Conservation (phyloP, 2,797 vertebrate genomes). For the Nasua narica region DNA sequence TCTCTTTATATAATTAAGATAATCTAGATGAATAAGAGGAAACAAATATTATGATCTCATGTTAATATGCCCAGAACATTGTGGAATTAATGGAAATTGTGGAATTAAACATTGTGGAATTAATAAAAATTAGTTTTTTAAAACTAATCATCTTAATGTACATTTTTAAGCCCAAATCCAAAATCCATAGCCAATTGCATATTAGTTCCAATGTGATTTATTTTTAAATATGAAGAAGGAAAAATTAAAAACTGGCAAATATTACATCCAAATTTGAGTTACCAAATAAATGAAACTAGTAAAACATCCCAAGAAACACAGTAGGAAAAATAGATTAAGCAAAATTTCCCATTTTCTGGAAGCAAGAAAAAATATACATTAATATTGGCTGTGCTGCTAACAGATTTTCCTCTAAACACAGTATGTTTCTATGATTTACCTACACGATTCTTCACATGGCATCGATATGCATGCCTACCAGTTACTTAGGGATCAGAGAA, state of each 20-base stretch:
- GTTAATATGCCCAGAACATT: not conserved
- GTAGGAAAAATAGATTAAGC: constrained; percentile 44
- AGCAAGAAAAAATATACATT: not conserved
- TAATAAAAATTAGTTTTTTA: not conserved
- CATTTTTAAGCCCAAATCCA: not conserved
- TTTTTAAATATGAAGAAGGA: constrained; percentile 19
- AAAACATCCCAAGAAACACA: constrained; percentile 26
- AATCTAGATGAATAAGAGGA: not conserved
- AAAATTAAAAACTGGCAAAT: not conserved
- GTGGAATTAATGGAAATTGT: not conserved
- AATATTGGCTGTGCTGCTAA: not conserved
- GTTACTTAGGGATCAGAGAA: constrained; percentile 46
- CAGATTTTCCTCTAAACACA: constrained; percentile 56
- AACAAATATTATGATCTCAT: not conserved
- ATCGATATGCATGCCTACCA: not conserved
- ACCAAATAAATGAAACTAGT: not conserved
- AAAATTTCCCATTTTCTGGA: not conserved
- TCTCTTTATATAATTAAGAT: not conserved
- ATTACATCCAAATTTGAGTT: not conserved
- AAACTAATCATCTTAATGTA: not conserved
- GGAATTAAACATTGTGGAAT: not conserved
- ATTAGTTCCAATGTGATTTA: not conserved
- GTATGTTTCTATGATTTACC: constrained; percentile 41
- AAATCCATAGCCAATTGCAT: not conserved
- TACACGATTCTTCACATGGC: not conserved